A percentile compares a stretch with the other conserved stretches of the same genome.
These are phyloP conservation scores for Branchellion lobata DNA, from an alignment of 2,888 invertebrate species.

Conservation along the genomic window DNA sequence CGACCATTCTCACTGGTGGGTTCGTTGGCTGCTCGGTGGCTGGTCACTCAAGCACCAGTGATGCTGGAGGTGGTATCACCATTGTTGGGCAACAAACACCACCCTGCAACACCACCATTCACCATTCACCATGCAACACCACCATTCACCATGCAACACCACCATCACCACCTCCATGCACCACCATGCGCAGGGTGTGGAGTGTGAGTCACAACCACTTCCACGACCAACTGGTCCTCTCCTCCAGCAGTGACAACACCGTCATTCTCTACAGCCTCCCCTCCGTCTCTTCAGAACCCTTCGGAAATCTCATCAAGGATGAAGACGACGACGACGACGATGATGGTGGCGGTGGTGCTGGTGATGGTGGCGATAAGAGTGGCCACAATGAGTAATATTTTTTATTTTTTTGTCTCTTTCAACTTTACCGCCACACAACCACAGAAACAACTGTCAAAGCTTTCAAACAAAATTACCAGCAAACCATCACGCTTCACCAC, in stretches of 20 bases:
- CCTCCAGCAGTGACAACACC: conserved; percentile 90
- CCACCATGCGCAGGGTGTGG: conserved; percentile 83
- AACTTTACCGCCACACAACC: neutral
- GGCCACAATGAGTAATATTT: neutral
- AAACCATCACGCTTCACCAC: too few species aligned
- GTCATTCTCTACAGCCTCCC: conserved; percentile 84
- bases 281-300: conserved; percentile 81
- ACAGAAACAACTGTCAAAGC: neutral
- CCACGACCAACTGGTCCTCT: conserved; percentile 90
- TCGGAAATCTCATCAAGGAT: conserved; percentile 65
- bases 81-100: too few species aligned
- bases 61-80: too few species aligned
- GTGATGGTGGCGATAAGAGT: too few species aligned
- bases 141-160: too few species aligned
- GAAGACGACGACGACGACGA: conserved; percentile 59
- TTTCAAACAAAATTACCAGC: too few species aligned
- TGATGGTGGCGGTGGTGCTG: neutral
- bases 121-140: too few species aligned
- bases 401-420: neutral
- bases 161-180: too few species aligned
- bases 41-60: too few species aligned
- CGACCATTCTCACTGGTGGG: conserved; percentile 66
- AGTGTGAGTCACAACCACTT: conserved; percentile 90
- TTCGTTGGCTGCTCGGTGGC: neutral
- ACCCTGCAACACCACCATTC: too few species aligned